A percentile compares a stretch with the other conserved stretches of the same genome.
Evolutionary conservation across 2,113 vertebrate genomes (phyloP).

Genomic region (Romanogobio albipinnatus): DNA sequence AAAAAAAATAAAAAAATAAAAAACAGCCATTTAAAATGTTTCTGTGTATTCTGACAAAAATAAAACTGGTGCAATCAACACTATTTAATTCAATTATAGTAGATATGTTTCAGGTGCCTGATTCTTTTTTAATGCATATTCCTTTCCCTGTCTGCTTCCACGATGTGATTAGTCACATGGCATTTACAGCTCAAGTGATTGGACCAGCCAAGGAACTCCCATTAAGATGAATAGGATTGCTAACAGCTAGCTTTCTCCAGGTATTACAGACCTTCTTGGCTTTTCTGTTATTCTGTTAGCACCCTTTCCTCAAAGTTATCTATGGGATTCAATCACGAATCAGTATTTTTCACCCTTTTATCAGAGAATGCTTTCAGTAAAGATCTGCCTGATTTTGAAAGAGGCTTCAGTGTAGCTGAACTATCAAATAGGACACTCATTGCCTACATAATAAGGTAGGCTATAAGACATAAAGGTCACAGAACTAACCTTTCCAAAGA

Average conservation of each 20-base stretch:
- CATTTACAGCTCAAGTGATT: conserved; percentile 18
- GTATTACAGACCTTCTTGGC: not conserved
- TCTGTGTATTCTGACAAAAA: not conserved
- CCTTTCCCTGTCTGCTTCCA: not conserved
- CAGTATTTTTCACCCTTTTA: not conserved
- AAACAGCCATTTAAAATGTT: not conserved
- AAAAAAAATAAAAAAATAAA: no score
- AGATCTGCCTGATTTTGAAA: conserved; percentile 14
- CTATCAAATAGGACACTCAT: not conserved
- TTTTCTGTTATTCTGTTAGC: not conserved
- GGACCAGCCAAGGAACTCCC: conserved; percentile 15
- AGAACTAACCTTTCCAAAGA: conserved; percentile 41
- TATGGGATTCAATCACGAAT: not conserved
- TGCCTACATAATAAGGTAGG: conserved; percentile 1
- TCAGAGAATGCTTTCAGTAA: not conserved
- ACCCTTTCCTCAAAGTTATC: not conserved
- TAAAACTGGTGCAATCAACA: not conserved
- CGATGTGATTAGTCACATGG: conserved; percentile 11
- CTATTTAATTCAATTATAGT: not conserved
- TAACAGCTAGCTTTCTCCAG: conserved; percentile 20
- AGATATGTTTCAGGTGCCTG: not conserved
- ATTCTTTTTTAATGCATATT: not conserved
- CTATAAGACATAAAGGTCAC: conserved; percentile 30
- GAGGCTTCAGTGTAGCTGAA: conserved; percentile 1
- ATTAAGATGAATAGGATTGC: not conserved